phyloP scores from a whole-genome alignment of 2,888 invertebrate species.

The Drosophila tanythrix region DNA sequence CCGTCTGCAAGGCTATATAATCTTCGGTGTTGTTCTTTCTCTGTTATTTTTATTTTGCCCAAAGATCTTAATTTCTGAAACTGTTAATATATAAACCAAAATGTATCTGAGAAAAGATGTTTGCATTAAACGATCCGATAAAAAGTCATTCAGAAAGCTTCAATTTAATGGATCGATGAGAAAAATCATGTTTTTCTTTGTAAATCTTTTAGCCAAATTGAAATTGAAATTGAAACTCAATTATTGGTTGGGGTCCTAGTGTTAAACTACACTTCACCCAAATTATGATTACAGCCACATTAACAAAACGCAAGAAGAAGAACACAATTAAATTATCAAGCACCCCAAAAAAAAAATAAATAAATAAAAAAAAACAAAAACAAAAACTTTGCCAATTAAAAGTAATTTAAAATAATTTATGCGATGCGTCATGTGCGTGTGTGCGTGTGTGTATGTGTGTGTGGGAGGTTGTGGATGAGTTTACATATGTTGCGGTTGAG shows the following conservation, averaged over 20 bases:
- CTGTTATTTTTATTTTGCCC: background rate
- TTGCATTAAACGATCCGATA: background rate
- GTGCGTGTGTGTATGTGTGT: conserved; percentile 31
- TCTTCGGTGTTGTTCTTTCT: background rate
- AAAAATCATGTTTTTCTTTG: background rate
- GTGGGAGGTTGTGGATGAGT: conserved; percentile 40
- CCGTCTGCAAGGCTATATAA: too few species aligned
- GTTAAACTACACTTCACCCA: background rate
- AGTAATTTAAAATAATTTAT: conserved; percentile 79
- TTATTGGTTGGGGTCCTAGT: background rate
- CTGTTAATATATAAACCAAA: background rate
- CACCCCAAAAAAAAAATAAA: conserved; percentile 21
- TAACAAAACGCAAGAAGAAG: conserved; percentile 1
- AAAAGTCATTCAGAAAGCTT: background rate
- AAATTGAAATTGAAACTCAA: background rate
- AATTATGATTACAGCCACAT: conserved; percentile 9
- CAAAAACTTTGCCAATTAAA: conserved; percentile 75
- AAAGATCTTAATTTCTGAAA: background rate
- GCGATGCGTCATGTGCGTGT: conserved; percentile 67
- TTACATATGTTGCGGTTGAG: conserved; percentile 39
- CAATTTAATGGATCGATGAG: background rate
- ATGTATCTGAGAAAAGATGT: background rate
- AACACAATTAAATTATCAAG: conserved; percentile 53
- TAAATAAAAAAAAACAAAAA: conserved; percentile 8
- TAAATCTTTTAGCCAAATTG: background rate